A percentile compares a stretch with the other conserved stretches of the same genome.
Conservation (phyloP, 2,797 vertebrate genomes). For the Melanotaenia trifasciata region DNA sequence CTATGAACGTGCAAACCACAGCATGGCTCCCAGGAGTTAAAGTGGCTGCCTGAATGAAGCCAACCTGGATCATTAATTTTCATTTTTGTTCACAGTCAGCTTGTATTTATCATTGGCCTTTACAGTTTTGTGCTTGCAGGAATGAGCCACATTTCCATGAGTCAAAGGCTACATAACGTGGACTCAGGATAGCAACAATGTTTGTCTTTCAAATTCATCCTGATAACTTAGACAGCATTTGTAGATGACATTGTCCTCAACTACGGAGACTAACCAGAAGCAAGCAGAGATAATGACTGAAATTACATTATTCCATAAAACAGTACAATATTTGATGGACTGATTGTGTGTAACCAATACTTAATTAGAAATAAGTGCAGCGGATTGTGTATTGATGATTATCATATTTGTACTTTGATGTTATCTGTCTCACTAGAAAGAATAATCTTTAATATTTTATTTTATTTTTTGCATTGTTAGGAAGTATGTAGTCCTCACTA, state of each 20-base stretch:
- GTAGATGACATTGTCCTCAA: constrained; percentile 13
- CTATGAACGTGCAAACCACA: constrained; percentile 45
- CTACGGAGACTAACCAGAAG: constrained; percentile 18
- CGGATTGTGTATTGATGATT: constrained; percentile 31
- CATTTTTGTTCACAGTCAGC: constrained; percentile 56
- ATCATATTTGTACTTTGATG: constrained; percentile 30
- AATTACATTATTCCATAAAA: constrained; percentile 28
- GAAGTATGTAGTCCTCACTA: constrained; percentile 4
- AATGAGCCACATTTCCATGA: constrained; percentile 26
- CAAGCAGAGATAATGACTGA: constrained; percentile 29
- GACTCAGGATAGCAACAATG: constrained; percentile 8
- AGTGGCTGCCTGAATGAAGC: constrained; percentile 47
- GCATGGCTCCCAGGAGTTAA: constrained; percentile 56
- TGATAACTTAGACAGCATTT: constrained; percentile 26
- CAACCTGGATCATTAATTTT: constrained; percentile 56
- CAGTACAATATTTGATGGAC: constrained; percentile 12
- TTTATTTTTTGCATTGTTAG: constrained; percentile 18
- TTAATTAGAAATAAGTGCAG: constrained; percentile 38
- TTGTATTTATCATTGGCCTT: constrained; percentile 54
- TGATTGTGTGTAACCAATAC: constrained; percentile 24
- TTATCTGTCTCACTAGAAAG: constrained; percentile 10
- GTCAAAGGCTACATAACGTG: constrained; percentile 20
- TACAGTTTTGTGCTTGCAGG: constrained; percentile 35
- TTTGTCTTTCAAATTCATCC: constrained; percentile 13
- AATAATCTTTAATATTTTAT: neutral